phyloP scores from a whole-genome alignment of 2,797 vertebrate genomes.

The Adrianichthys oophorus region DNA sequence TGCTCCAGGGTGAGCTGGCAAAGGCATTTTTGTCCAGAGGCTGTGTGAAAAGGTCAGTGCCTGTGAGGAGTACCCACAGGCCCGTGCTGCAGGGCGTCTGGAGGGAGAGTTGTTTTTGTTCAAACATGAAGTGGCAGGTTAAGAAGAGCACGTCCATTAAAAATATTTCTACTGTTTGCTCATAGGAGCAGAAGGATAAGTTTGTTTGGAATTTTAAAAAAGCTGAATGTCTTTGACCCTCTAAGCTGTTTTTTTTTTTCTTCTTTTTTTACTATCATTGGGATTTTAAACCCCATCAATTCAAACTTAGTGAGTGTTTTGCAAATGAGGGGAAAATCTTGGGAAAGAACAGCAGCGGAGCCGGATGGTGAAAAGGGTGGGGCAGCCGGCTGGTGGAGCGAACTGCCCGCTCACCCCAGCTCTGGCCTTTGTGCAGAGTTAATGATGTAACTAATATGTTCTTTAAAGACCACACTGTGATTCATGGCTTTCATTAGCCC shows the following conservation, averaged over 20 bases:
- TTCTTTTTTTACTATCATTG: background rate
- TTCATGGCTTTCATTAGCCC: slow-evolving; percentile 99
- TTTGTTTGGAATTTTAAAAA: slow-evolving; percentile 27
- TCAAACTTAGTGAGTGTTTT: slow-evolving; percentile 41
- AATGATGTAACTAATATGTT: slow-evolving; percentile 84
- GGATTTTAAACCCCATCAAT: slow-evolving; percentile 18
- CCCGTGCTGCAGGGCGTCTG: slow-evolving; percentile 70
- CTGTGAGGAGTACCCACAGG: slow-evolving; percentile 67
- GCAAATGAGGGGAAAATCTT: slow-evolving; percentile 56
- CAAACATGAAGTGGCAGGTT: slow-evolving; percentile 76
- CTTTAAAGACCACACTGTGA: slow-evolving; percentile 84
- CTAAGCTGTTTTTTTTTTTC: background rate
- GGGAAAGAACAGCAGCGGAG: slow-evolving; percentile 39
- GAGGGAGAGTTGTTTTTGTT: slow-evolving; percentile 70
- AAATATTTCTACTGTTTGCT: slow-evolving; percentile 53
- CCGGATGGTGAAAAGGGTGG: slow-evolving; percentile 44
- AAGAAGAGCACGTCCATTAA: slow-evolving; percentile 66
- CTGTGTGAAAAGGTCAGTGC: slow-evolving; percentile 78
- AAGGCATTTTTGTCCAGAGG: slow-evolving; percentile 71
- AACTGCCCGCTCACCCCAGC: slow-evolving; percentile 72
- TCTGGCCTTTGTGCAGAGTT: slow-evolving; percentile 80
- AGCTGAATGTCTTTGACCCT: slow-evolving; percentile 4
- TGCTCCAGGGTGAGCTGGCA: slow-evolving; percentile 67
- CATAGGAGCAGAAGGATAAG: slow-evolving; percentile 29
- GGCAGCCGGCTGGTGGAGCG: slow-evolving; percentile 62